A percentile compares a stretch with the other conserved stretches of the same genome.
Evolutionary conservation across 2,797 vertebrate genomes (phyloP).

Genomic region (Octomys mimax): DNA sequence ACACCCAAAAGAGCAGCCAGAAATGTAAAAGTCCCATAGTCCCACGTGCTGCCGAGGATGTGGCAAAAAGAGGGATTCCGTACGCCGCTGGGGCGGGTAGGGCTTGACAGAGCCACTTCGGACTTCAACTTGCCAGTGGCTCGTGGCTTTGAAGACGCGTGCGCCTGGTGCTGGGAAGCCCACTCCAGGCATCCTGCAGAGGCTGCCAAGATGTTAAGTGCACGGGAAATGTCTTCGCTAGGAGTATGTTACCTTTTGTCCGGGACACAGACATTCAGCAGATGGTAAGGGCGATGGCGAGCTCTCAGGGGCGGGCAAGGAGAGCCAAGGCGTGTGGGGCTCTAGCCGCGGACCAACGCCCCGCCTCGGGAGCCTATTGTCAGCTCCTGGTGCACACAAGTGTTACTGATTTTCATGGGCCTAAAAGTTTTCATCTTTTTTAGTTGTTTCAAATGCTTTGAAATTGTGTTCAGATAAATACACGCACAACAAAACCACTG

Average conservation of each 20-base stretch:
- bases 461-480: neutral
- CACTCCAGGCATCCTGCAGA: neutral
- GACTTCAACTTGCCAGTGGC: neutral
- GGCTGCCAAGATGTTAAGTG: neutral
- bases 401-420: neutral
- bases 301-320: too few relatives aligned
- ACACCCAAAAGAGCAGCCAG: too few relatives aligned
- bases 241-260: neutral
- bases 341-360: too few relatives aligned
- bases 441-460: neutral
- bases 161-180: accelerated
- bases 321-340: accelerated
- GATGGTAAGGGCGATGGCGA: neutral
- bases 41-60: neutral
- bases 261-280: neutral
- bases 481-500: too few relatives aligned
- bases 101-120: neutral
- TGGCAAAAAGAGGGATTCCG: neutral
- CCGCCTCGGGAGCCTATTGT: neutral
- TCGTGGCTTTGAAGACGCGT: accelerated
- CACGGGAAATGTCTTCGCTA: neutral
- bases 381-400: neutral
- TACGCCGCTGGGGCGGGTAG: accelerated
- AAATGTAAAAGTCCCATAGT: neutral
- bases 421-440: neutral